Evolutionary conservation across 2,888 invertebrate genomes (phyloP).

Genomic region (Tiphia femorata): DNA sequence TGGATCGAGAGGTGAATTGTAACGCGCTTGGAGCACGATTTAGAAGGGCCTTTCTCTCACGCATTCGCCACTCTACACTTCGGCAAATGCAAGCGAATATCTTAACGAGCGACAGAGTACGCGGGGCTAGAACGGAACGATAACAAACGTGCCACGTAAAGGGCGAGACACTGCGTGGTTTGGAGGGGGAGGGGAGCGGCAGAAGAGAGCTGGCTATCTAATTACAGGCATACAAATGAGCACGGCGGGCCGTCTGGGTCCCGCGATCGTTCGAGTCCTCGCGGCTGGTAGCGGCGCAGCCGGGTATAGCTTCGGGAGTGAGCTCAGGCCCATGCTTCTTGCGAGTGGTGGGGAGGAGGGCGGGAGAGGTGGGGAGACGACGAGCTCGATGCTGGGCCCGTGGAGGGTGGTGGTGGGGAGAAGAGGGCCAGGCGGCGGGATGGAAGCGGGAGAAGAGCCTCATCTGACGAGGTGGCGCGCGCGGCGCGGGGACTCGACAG

Average conservation of each 20-base stretch:
- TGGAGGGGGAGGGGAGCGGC: background rate
- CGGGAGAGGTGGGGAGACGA: constrained; percentile 28
- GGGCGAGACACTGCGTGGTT: too few species aligned
- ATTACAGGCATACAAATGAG: constrained; percentile 63
- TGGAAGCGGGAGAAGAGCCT: constrained; percentile 45
- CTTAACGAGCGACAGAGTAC: too few species aligned
- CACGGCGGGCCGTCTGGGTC: constrained; percentile 42
- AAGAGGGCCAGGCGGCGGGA: constrained; percentile 16
- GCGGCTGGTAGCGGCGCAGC: constrained; percentile 36
- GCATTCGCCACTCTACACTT: too few species aligned
- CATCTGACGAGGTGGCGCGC: constrained; percentile 60
- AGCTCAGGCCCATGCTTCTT: constrained; percentile 40
- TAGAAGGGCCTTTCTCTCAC: too few species aligned
- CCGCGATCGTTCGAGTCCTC: constrained; percentile 23
- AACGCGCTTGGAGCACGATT: too few species aligned
- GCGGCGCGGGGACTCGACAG: constrained; percentile 64
- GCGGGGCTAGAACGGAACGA: too few species aligned
- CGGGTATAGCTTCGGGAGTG: constrained; percentile 50
- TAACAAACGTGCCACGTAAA: too few species aligned
- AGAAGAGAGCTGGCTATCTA: constrained; percentile 52
- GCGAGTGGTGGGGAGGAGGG: constrained; percentile 26
- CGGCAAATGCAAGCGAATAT: too few species aligned
- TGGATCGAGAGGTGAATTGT: too few species aligned
- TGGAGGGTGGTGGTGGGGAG: constrained; percentile 7
- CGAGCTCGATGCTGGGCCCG: constrained; percentile 19